Conservation (phyloP, 2,888 invertebrate species). For the Andrena hattorfiana region DNA sequence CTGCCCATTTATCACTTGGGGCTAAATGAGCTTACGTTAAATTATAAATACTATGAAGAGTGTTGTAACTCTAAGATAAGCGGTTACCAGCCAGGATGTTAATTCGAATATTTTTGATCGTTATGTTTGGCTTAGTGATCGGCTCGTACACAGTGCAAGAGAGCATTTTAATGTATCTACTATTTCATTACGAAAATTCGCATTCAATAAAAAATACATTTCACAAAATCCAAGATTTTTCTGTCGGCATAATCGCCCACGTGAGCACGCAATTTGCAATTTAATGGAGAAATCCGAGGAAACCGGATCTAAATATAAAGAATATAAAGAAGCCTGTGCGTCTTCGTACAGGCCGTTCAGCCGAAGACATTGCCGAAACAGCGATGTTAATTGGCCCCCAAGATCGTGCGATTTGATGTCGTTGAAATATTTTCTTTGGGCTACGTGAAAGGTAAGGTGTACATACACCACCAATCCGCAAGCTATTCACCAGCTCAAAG, state of each 20-base stretch:
- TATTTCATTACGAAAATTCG: neutral
- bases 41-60: no score
- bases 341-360: neutral
- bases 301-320: conserved; percentile 11
- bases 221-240: neutral
- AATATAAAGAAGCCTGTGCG: neutral
- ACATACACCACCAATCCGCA: neutral
- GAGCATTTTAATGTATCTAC: no score
- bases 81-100: no score
- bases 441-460: conserved; percentile 13
- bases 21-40: no score
- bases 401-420: neutral
- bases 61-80: no score
- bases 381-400: neutral
- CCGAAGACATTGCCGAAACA: neutral
- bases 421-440: conserved; percentile 3
- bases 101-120: no score
- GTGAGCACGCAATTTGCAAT: conserved; percentile 12
- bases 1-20: no score
- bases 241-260: neutral
- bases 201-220: neutral
- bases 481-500: neutral
- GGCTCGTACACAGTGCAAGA: no score
- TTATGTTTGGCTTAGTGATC: no score
- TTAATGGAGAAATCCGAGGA: neutral